Conservation (phyloP, 2,888 invertebrate genomes). For the Acheta domesticus region DNA sequence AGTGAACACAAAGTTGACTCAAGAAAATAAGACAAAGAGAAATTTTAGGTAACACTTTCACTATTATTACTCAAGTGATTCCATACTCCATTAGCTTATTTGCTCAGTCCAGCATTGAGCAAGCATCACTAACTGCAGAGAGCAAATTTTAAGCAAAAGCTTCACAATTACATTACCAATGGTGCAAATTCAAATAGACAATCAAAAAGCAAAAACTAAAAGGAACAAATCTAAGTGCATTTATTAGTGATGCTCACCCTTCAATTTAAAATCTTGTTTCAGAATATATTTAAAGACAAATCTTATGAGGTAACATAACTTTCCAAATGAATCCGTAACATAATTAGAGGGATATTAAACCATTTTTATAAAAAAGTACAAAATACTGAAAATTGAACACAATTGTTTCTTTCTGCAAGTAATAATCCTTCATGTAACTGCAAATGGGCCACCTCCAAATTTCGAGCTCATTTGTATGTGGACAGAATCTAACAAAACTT, state of each 20-base stretch:
- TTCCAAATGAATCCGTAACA: neutral
- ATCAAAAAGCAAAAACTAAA: neutral
- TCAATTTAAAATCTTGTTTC: neutral
- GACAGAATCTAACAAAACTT: neutral
- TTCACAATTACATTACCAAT: neutral
- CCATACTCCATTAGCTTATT: constrained; percentile 8
- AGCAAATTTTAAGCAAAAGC: too few species aligned
- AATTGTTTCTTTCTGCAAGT: constrained; percentile 20
- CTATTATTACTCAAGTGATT: neutral
- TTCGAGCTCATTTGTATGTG: neutral
- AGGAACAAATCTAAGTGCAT: neutral
- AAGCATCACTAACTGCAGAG: neutral
- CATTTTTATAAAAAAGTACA: constrained; percentile 34
- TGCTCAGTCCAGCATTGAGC: neutral
- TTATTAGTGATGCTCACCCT: neutral
- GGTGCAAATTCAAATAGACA: constrained; percentile 20
- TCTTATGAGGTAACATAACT: constrained; percentile 21
- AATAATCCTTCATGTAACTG: neutral
- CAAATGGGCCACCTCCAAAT: neutral
- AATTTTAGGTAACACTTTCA: neutral
- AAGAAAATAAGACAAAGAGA: neutral
- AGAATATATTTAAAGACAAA: neutral
- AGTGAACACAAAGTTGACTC: constrained; percentile 9
- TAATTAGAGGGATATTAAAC: neutral
- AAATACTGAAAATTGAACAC: constrained; percentile 32